phyloP scores from a whole-genome alignment of 2,888 invertebrate genomes.

The Octonoba sinensis region DNA sequence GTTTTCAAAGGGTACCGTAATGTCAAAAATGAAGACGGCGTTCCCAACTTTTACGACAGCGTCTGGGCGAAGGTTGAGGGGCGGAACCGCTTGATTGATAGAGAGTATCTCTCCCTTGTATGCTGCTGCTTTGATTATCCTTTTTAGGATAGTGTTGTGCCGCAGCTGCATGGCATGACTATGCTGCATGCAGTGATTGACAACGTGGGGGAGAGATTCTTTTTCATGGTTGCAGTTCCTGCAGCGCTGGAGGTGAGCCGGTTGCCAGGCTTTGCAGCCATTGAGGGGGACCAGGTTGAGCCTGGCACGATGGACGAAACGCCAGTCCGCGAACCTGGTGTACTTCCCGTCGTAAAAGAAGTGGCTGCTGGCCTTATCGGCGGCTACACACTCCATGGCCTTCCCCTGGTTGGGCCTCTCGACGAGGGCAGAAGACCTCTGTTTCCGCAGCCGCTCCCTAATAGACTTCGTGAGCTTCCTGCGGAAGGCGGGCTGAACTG shows the following conservation, averaged over 20 bases:
- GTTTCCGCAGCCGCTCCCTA: fast-evolving
- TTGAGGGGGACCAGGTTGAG: neutral
- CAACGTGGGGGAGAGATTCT: too few relatives aligned
- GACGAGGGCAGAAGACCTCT: fast-evolving
- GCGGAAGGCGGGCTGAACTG: neutral
- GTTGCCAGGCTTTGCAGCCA: too few relatives aligned
- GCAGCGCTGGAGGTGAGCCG: too few relatives aligned
- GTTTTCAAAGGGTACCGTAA: neutral
- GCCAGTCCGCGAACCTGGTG: neutral
- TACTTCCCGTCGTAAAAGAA: neutral
- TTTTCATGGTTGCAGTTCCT: too few relatives aligned
- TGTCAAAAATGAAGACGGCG: neutral
- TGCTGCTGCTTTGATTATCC: neutral
- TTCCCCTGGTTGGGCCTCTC: neutral
- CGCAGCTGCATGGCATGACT: neutral
- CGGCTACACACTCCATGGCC: neutral
- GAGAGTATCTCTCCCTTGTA: neutral
- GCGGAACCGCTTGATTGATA: neutral
- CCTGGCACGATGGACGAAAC: neutral
- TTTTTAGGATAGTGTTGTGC: neutral
- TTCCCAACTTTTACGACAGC: neutral
- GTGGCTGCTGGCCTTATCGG: neutral
- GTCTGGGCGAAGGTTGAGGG: neutral
- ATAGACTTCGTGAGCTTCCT: neutral
- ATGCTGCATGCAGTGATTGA: neutral